Evolutionary conservation across 2,113 vertebrate species (phyloP), one percentile per base, ranked within the genome.

Genomic region (Indicator maculatus): DNA sequence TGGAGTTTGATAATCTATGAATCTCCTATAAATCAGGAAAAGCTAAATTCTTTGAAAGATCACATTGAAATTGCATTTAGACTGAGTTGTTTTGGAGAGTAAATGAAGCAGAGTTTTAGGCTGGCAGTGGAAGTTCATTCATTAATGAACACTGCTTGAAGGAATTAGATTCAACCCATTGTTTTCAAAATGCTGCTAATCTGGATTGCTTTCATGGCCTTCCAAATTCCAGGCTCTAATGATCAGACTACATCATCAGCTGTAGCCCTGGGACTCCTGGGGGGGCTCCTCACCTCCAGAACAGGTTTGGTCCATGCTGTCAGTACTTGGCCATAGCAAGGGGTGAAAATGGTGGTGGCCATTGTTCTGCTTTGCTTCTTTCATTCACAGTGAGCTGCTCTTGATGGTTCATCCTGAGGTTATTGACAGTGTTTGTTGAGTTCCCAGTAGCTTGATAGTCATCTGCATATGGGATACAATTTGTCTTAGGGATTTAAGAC

Each of bases 41-140:
- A 17, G 17, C 66, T 28, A 83, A 88, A 64, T 86, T 93, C 88
- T 88, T 89, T 93, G 89, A 95, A 77, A 74, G 72, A 81, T 74
- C 78, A 69, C 76, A 50, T 65, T 73, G 84, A 78, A 86, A 59
- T 88, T 66, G 38, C 88, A 61, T 47, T 77, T 86, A 94, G 83
- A 63, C 58, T 47, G 75, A 89, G 38, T 93, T 90, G 56, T 94
- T 93, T 44, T 50, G 53, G 76, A 83, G 61, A 75, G 73, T 91
- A 72, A 95, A 89, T 95, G 77, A 90, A 74, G 66, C 76, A 81
- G 58, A 61, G 8, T 88, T 90, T 90, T 83, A 91, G 69, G 59
- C 79, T 86, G 83, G 53, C 67, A 74, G 79, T 72, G 70, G 83
- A 70, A 82, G 93, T 87, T 78, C 65, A 81, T 92, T 95, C 83